phyloP scores from a whole-genome alignment of 2,888 invertebrate genomes.

The Macrostomum cliftonense region DNA sequence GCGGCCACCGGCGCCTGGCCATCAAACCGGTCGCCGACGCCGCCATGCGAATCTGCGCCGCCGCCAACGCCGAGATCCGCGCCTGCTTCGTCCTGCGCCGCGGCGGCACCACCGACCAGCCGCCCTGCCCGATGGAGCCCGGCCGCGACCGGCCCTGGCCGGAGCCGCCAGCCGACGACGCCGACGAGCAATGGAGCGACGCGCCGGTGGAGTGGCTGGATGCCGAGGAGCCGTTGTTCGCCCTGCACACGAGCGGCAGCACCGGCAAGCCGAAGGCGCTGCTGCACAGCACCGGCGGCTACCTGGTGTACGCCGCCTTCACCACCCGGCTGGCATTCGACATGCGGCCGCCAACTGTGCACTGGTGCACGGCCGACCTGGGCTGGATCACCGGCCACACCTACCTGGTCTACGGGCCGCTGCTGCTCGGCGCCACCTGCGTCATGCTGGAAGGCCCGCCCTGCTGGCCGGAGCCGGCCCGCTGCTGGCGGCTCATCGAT shows the following conservation, averaged over 20 bases:
- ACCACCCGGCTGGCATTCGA: background rate
- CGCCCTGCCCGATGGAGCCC: too few relatives aligned
- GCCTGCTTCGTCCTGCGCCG: background rate
- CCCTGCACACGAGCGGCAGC: background rate
- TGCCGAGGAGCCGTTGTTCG: slow-evolving; percentile 1
- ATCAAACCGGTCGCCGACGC: too few relatives aligned
- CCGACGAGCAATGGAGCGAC: background rate
- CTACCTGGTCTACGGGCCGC: slow-evolving; percentile 38
- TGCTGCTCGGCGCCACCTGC: background rate
- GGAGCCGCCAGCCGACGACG: background rate
- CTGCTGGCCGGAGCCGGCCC: background rate
- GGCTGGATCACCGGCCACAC: slow-evolving; percentile 73
- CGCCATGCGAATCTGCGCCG: too few relatives aligned
- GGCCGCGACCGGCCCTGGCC: background rate
- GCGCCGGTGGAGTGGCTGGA: background rate
- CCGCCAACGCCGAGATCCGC: background rate
- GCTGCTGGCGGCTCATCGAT: background rate
- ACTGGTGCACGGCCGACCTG: slow-evolving; percentile 82
- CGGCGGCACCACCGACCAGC: too few relatives aligned
- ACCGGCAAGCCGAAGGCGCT: background rate
- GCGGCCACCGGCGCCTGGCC: background rate
- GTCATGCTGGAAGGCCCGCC: background rate
- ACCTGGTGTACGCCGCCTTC: slow-evolving; percentile 1
- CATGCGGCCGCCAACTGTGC: slow-evolving; percentile 25
- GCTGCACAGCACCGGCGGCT: slow-evolving; percentile 1